These are phyloP conservation scores for Taphrorychus bicolor DNA, from an alignment of 2,888 invertebrate genomes.

Conservation along the genomic window DNA sequence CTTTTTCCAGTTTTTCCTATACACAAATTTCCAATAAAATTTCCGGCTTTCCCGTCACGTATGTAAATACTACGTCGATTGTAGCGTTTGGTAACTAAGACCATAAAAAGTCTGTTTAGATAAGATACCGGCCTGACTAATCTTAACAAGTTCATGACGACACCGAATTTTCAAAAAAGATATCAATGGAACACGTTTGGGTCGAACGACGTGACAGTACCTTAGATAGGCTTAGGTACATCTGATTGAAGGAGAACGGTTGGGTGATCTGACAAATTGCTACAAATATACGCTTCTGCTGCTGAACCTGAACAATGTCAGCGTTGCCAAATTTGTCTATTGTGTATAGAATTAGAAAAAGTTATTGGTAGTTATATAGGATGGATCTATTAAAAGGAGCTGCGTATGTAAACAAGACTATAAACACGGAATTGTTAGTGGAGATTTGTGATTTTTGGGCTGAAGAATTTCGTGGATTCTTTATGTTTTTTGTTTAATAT, in stretches of 20 bases:
- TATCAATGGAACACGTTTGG: background rate
- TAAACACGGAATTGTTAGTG: background rate
- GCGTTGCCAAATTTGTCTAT: slow-evolving; percentile 12
- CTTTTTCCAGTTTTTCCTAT: background rate
- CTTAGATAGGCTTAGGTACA: background rate
- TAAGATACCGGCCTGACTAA: slow-evolving; percentile 45
- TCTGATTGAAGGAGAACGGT: slow-evolving; percentile 11
- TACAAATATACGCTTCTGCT: slow-evolving; percentile 15
- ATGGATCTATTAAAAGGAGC: background rate
- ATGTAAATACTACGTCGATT: slow-evolving; percentile 13
- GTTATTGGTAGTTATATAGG: background rate
- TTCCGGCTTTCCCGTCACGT: slow-evolving; percentile 7
- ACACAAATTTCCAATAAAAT: no score
- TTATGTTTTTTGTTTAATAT: no score
- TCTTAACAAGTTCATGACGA: slow-evolving; percentile 34
- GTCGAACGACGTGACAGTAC: background rate
- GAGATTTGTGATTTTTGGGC: background rate
- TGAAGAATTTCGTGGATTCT: no score
- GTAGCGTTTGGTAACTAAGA: slow-evolving; percentile 23
- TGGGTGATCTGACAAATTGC: slow-evolving; percentile 32
- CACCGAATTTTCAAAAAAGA: slow-evolving; percentile 2
- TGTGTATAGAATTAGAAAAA: background rate
- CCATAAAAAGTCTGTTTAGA: slow-evolving; percentile 46
- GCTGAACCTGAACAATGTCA: slow-evolving; percentile 2
- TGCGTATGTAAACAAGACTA: background rate